Conservation (phyloP, 2,113 vertebrate species). For the Orthonyx spaldingii region DNA sequence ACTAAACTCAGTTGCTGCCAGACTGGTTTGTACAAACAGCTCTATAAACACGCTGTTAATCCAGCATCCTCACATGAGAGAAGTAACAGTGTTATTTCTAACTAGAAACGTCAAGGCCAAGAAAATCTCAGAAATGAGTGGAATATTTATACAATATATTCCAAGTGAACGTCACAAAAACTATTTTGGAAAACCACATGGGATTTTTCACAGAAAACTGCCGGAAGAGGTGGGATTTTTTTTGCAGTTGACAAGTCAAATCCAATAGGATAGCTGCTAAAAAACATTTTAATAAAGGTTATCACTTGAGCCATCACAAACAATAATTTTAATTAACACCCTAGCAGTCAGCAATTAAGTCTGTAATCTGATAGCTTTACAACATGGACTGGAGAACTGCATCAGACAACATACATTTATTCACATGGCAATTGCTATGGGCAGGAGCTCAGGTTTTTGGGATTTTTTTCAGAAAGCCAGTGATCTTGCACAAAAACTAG, state of each 20-base stretch:
- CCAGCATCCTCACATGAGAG: background rate
- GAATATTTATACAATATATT: slow-evolving; percentile 2
- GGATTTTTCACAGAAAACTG: background rate
- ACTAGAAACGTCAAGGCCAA: background rate
- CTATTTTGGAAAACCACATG: background rate
- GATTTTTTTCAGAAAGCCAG: background rate
- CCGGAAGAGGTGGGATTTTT: background rate
- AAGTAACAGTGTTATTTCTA: background rate
- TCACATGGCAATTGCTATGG: background rate
- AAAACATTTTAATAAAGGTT: background rate
- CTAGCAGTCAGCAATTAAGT: background rate
- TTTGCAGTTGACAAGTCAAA: background rate
- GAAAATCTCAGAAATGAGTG: background rate
- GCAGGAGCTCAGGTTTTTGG: background rate
- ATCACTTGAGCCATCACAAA: background rate
- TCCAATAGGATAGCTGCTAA: background rate
- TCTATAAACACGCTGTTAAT: background rate
- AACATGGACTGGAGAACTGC: background rate
- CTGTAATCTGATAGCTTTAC: background rate
- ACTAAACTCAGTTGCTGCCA: background rate
- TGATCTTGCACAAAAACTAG: background rate
- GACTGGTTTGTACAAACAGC: background rate
- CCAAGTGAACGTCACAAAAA: background rate
- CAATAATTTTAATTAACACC: background rate
- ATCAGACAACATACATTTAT: background rate